These are phyloP conservation scores for Mustela lutreola DNA, from an alignment of 2,113 vertebrate genomes.

Conservation along the genomic window DNA sequence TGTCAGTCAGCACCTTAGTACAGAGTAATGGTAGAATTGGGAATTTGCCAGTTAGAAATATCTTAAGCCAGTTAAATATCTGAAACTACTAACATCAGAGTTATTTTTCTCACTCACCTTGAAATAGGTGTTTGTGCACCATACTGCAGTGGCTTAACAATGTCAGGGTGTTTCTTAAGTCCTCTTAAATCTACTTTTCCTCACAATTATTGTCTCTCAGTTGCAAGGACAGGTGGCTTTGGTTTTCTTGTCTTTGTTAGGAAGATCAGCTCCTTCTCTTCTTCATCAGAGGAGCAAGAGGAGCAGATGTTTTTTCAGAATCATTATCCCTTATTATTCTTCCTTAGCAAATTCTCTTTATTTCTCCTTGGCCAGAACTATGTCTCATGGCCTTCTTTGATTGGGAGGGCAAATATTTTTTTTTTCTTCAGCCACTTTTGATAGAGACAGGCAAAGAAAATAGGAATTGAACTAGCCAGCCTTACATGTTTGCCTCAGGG, in stretches of 20 bases:
- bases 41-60: not conserved
- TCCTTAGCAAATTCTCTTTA: not conserved
- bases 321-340: not conserved
- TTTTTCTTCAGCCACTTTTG: not conserved
- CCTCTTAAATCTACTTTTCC: not conserved
- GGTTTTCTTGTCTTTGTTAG: not conserved
- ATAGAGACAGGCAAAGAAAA: not conserved
- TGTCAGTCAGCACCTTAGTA: not conserved
- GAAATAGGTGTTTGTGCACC: not conserved
- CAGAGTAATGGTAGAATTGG: not conserved
- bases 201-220: not conserved
- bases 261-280: not conserved
- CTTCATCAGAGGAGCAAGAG: not conserved
- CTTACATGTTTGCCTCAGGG: not conserved
- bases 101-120: not conserved
- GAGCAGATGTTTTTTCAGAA: not conserved
- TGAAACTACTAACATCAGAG: not conserved
- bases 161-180: not conserved
- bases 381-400: not conserved
- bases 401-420: not conserved
- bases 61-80: not conserved
- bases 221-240: not conserved
- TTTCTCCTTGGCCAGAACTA: not conserved
- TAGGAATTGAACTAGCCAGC: not conserved
- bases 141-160: not conserved